Evolutionary conservation across 2,888 invertebrate genomes (phyloP).

Genomic region (Ormia ochracea): DNA sequence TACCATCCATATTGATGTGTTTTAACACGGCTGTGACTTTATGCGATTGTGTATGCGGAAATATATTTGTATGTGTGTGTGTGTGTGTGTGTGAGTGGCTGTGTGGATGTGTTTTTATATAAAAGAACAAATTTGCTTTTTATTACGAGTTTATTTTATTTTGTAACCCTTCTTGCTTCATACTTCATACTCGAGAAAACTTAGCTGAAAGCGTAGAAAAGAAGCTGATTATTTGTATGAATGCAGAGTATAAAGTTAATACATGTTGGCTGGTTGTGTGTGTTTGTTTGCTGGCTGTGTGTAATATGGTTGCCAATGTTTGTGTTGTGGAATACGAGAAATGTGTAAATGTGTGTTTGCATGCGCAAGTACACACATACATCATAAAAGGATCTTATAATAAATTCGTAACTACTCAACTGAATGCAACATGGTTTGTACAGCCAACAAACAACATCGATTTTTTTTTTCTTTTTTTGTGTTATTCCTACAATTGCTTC

Average conservation of each 20-base stretch:
- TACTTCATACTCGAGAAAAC: slow-evolving; percentile 47
- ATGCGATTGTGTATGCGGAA: not conserved
- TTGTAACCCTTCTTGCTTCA: slow-evolving; percentile 60
- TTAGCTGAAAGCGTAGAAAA: slow-evolving; percentile 19
- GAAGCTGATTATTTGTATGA: slow-evolving; percentile 23
- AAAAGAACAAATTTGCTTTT: slow-evolving; percentile 56
- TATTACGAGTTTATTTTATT: slow-evolving; percentile 45
- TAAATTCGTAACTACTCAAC: slow-evolving; percentile 59
- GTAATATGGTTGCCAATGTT: slow-evolving; percentile 48
- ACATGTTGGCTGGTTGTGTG: slow-evolving; percentile 15
- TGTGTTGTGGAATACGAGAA: slow-evolving; percentile 28
- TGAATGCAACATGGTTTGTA: slow-evolving; percentile 53
- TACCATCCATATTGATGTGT: too few relatives aligned
- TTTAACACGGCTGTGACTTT: too few relatives aligned
- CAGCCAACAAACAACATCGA: slow-evolving; percentile 54
- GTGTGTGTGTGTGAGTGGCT: too few relatives aligned
- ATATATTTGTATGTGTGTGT: too few relatives aligned
- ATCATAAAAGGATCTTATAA: slow-evolving; percentile 49
- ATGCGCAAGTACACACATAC: not conserved
- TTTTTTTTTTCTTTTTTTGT: too few relatives aligned
- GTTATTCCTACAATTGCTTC: slow-evolving; percentile 1
- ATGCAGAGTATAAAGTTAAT: slow-evolving; percentile 28
- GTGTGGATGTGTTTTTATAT: slow-evolving; percentile 21
- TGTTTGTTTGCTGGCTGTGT: slow-evolving; percentile 17
- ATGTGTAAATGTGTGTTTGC: not conserved